phyloP scores from a whole-genome alignment of 2,797 vertebrate genomes.

The Anabas testudineus region DNA sequence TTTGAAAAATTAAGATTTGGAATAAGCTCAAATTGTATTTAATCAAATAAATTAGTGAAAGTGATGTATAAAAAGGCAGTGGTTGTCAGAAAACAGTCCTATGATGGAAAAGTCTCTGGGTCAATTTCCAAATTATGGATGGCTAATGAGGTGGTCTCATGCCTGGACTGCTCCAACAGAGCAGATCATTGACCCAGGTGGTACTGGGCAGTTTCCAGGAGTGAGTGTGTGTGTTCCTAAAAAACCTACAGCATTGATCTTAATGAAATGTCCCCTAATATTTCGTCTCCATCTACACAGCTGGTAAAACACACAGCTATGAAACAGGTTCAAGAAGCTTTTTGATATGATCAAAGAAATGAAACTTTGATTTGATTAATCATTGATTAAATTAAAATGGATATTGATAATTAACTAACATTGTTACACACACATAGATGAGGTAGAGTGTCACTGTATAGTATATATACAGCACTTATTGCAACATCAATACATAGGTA shows the following conservation, averaged over 20 bases:
- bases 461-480: background rate
- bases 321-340: background rate
- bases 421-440: background rate
- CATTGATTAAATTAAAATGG: background rate
- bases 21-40: background rate
- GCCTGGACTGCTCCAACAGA: background rate
- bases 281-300: no score
- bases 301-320: background rate
- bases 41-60: no score
- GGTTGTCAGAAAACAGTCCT: background rate
- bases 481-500: background rate
- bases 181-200: background rate
- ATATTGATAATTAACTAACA: background rate
- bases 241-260: background rate
- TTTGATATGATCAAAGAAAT: no score
- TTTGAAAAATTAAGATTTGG: no score
- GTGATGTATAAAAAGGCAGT: background rate
- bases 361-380: background rate
- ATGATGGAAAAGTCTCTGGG: background rate
- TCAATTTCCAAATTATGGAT: background rate
- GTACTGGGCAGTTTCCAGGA: background rate
- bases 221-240: background rate
- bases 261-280: background rate
- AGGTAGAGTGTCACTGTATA: background rate
- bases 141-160: background rate